Evolutionary conservation across 2,797 vertebrate genomes (phyloP).

Genomic region (Myotis vivesi): DNA sequence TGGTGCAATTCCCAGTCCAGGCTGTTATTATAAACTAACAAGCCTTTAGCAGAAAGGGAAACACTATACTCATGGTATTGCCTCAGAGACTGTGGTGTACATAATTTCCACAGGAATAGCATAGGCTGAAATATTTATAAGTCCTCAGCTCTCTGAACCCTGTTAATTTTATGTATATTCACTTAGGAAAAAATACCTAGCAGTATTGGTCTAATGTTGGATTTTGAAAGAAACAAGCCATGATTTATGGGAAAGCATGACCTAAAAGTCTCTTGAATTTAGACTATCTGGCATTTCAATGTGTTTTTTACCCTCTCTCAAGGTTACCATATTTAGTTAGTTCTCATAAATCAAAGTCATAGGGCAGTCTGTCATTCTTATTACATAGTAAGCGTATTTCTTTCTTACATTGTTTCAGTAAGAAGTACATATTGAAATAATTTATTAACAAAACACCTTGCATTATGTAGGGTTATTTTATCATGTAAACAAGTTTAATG

Average conservation of each 20-base stretch:
- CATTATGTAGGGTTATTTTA: not conserved
- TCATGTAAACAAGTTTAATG: slow-evolving; percentile 2
- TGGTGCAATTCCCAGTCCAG: not conserved
- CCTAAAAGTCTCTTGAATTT: slow-evolving; percentile 10
- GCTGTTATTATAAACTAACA: not conserved
- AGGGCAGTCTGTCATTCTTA: slow-evolving; percentile 41
- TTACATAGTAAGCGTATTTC: slow-evolving; percentile 4
- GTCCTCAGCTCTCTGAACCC: not conserved
- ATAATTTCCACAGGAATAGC: not conserved
- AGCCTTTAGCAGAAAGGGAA: not conserved
- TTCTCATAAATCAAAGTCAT: slow-evolving; percentile 58
- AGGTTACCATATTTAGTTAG: slow-evolving; percentile 15
- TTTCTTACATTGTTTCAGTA: slow-evolving; percentile 29
- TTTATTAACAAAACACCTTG: slow-evolving; percentile 44
- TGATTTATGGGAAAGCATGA: slow-evolving; percentile 11
- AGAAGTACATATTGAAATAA: slow-evolving; percentile 20
- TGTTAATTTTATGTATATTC: slow-evolving; percentile 6
- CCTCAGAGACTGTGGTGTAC: fast-evolving
- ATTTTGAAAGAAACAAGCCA: slow-evolving; percentile 11
- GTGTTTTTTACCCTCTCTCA: slow-evolving; percentile 38
- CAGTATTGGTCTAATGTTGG: not conserved
- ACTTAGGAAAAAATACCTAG: not conserved
- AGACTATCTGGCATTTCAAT: slow-evolving; percentile 39
- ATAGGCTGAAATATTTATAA: not conserved
- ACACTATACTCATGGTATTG: not conserved